Conservation (phyloP, 2,888 invertebrate genomes). For the Trichogramma evanescens region DNA sequence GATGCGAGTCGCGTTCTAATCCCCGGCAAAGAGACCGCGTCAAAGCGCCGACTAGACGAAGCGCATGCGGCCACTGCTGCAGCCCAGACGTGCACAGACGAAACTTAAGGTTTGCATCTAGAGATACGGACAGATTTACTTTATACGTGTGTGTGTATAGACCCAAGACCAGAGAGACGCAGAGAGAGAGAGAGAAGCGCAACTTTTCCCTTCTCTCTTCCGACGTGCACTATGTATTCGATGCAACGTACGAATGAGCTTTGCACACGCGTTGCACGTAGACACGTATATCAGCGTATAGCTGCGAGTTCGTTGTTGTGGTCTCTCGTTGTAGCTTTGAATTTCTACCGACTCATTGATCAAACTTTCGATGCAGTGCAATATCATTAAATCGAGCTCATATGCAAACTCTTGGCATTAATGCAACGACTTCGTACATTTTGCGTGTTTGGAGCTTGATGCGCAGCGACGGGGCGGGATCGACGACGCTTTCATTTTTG, state of each 20-base stretch:
- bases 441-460: background rate
- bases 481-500: no score
- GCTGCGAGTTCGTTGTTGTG: background rate
- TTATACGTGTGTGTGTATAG: no score
- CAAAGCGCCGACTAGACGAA: slow-evolving; percentile 10
- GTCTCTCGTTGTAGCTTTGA: background rate
- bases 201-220: background rate
- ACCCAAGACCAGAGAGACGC: no score
- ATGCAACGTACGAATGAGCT: background rate
- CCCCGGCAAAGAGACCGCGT: slow-evolving; percentile 18
- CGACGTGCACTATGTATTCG: background rate
- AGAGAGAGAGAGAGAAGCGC: background rate
- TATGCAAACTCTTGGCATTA: background rate
- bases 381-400: background rate
- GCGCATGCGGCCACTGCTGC: background rate
- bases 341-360: background rate
- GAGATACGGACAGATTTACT: no score
- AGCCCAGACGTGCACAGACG: background rate
- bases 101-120: no score
- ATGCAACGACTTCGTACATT: background rate
- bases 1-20: no score
- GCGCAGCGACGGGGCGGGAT: no score
- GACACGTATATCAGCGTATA: background rate
- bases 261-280: background rate
- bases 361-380: background rate